These are phyloP conservation scores for Triplophysa rosa DNA, from an alignment of 2,113 vertebrate species.

Conservation along the genomic window DNA sequence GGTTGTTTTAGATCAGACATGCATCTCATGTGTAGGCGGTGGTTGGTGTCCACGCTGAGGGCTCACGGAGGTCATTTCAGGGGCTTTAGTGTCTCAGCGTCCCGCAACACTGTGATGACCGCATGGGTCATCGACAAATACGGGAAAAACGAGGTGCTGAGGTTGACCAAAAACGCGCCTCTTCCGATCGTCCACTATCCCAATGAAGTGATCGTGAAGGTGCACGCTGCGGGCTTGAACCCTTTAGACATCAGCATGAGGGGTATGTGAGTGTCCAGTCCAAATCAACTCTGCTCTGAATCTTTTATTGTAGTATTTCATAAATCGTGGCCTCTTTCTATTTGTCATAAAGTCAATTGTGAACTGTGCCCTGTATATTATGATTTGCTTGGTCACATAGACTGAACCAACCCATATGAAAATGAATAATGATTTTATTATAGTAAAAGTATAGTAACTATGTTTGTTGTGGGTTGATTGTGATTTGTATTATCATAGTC, in stretches of 20 bases:
- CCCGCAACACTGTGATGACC: slow-evolving; percentile 76
- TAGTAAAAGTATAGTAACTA: no score
- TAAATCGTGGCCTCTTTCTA: no score
- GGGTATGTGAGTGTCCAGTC: slow-evolving; percentile 78
- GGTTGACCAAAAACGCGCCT: slow-evolving; percentile 80
- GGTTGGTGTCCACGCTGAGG: slow-evolving; percentile 24
- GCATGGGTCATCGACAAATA: slow-evolving; percentile 95
- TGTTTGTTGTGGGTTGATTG: no score
- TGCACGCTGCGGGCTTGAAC: slow-evolving; percentile 88
- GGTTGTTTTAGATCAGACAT: slow-evolving; percentile 44
- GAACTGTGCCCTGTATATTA: not conserved
- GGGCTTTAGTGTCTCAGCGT: slow-evolving; percentile 66
- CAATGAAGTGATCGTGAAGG: slow-evolving; percentile 92
- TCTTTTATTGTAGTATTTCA: not conserved
- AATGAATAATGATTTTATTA: no score
- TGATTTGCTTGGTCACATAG: not conserved
- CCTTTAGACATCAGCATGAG: slow-evolving; percentile 94
- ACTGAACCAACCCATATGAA: no score
- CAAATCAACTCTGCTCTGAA: not conserved
- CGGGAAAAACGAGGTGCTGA: slow-evolving; percentile 84
- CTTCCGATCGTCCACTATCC: slow-evolving; percentile 86
- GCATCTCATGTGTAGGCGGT: slow-evolving; percentile 47
- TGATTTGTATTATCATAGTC: no score
- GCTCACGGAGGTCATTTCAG: slow-evolving; percentile 37
- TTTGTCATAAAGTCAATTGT: not conserved